phyloP scores from a whole-genome alignment of 1,140 invertebrate species.

The Nasonia giraulti region DNA sequence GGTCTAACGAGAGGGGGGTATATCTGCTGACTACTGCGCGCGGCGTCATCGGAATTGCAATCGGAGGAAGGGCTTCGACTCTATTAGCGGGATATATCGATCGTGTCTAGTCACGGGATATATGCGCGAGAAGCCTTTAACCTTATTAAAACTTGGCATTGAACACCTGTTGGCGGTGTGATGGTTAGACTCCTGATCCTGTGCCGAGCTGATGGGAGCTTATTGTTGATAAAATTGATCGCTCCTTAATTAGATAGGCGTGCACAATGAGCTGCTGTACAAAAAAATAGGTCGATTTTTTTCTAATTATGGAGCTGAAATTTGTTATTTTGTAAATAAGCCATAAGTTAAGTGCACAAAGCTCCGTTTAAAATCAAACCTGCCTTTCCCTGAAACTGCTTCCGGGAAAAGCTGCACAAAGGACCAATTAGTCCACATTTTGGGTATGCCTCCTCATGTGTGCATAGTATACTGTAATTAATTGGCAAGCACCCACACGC shows the following conservation, averaged over 20 bases:
- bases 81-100: background rate
- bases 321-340: too few species aligned
- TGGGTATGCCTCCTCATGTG: too few species aligned
- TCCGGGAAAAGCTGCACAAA: too few species aligned
- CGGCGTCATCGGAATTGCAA: background rate
- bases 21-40: background rate
- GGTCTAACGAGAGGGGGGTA: background rate
- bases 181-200: background rate
- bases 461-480: too few species aligned
- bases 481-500: too few species aligned
- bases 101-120: background rate
- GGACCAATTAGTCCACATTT: too few species aligned
- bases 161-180: background rate
- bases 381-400: too few species aligned
- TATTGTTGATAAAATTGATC: background rate
- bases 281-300: too few species aligned
- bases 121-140: background rate
- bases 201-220: background rate
- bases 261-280: too few species aligned
- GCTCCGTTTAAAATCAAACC: too few species aligned
- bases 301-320: too few species aligned
- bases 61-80: background rate
- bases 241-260: background rate
- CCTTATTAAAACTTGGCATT: constrained; percentile 1
- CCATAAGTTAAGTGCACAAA: too few species aligned